Evolutionary conservation across 2,797 vertebrate genomes (phyloP).

Genomic region (Delichon dasypus): DNA sequence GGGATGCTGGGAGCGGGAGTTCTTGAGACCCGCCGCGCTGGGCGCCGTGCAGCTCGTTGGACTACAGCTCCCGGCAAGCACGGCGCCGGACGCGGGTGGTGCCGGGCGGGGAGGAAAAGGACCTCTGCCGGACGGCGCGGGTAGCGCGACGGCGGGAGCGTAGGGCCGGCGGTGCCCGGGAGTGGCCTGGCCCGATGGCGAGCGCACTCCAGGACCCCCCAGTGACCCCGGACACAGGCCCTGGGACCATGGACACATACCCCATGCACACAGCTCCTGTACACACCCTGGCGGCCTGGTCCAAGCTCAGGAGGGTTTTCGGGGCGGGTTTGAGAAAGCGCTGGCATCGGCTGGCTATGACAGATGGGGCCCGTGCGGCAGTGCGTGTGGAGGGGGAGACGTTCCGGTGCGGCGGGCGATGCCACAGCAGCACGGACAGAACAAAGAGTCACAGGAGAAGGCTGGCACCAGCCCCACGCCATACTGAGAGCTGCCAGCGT

Average conservation of each 20-base stretch:
- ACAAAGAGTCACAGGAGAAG: background rate
- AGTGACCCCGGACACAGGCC: background rate
- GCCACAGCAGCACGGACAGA: background rate
- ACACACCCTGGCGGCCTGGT: background rate
- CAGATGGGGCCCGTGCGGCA: background rate
- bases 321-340: background rate
- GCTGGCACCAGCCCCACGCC: background rate
- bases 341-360: background rate
- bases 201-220: fast-evolving
- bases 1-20: slow-evolving; percentile 16
- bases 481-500: background rate
- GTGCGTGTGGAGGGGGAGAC: fast-evolving
- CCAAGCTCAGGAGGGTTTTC: background rate
- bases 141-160: background rate
- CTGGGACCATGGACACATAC: too few relatives aligned
- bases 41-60: background rate
- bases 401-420: background rate
- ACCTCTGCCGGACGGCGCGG: background rate
- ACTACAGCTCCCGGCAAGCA: slow-evolving; percentile 20
- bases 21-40: background rate
- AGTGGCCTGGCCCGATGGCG: too few relatives aligned
- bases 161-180: too few relatives aligned
- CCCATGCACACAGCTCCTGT: background rate
- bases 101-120: background rate
- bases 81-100: background rate